Percentiles rank a stretch among this genome's conserved stretches.
These are phyloP conservation scores for Microcaecilia unicolor DNA, from an alignment of 2,797 vertebrate species.

Conservation along the genomic window DNA sequence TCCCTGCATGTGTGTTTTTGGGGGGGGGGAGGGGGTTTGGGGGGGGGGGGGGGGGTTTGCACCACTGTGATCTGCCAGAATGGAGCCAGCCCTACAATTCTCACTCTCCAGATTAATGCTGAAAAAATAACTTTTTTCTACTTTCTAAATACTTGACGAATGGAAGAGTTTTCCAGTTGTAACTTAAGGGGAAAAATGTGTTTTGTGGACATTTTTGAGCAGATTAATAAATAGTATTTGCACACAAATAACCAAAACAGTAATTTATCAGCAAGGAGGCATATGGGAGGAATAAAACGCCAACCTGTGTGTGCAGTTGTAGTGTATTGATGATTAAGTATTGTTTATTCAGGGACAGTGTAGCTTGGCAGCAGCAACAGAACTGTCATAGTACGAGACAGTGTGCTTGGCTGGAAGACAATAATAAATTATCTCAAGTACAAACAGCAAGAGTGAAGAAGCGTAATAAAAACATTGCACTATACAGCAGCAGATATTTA, in stretches of 20 bases:
- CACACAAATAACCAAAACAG: conserved; percentile 48
- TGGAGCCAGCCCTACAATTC: too few relatives aligned
- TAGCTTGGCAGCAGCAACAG: conserved; percentile 38
- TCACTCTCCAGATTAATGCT: too few relatives aligned
- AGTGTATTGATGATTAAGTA: conserved; percentile 49
- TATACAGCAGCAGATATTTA: conserved; percentile 5
- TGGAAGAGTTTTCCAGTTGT: conserved; percentile 7
- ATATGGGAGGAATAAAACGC: conserved; percentile 31
- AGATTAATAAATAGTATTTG: conserved; percentile 57
- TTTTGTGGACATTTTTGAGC: conserved; percentile 32
- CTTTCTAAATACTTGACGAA: conserved; percentile 15
- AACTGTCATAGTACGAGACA: conserved; percentile 25
- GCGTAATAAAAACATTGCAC: conserved; percentile 17
- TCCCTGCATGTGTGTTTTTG: too few relatives aligned
- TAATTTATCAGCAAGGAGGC: conserved; percentile 55
- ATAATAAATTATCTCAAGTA: conserved; percentile 33
- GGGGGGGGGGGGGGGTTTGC: too few relatives aligned
- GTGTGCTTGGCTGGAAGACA: conserved; percentile 33
- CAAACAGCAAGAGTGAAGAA: conserved; percentile 29
- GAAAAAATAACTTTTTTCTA: not conserved
- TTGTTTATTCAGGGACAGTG: conserved; percentile 45
- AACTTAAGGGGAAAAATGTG: conserved; percentile 6
- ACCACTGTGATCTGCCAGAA: too few relatives aligned
- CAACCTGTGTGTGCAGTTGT: conserved; percentile 41
- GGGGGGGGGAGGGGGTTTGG: too few relatives aligned